Base-by-base conservation (phyloP, 2,888 invertebrate genomes). In the Andrena camellia region DNA sequence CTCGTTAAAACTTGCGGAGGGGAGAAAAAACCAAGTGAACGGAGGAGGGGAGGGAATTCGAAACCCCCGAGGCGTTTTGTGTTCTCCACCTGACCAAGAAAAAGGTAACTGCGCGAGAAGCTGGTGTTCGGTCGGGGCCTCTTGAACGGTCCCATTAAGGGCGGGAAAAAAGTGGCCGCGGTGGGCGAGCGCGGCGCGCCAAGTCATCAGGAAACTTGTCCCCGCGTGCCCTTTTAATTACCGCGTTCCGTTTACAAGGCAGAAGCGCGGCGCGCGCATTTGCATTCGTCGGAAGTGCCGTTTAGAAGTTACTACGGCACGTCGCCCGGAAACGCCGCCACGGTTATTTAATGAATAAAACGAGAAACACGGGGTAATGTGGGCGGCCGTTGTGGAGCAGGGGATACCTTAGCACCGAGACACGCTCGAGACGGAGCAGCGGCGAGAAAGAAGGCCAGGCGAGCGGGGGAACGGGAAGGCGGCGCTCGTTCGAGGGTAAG, bases 261-360 rank as follows among this genome's bases (percentile, higher is more conserved):
- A 76, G 62, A 57, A 54, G 73, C 67, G 23, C 79, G 78, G 68
- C 72, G 48, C 76, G 71, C 50, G 81, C 85, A 91, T 90, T 91
- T 91, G 85, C 90, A 91, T 89, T 88, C 86, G 80, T 86, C 88
- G 89, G 89, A 90, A 90, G 88, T 83, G 83, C 84, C 85, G 88
- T 89, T 91, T 89, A 89, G 86, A 85, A 90, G 85, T 88, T 89
- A 79, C 85, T 79, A 52, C 75, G 71, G 73, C 71, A 64, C 78
- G 69, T 82, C 78, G 81, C 66, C 79, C 74, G 80, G 76, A 76
- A 84, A 78, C 81, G 60, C 71, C 79, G 83, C 23, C 78, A 69
- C 87, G 86, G 87, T 89, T 90, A 85, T 90, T 90, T 90, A 89
- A 90, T 86, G 90, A 90, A 88, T 88, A 88, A 91, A 88, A 84